A percentile compares a stretch with the other conserved stretches of the same genome.
Evolutionary conservation across 2,797 vertebrate genomes (phyloP).

Genomic region (Protonibea diacanthus): DNA sequence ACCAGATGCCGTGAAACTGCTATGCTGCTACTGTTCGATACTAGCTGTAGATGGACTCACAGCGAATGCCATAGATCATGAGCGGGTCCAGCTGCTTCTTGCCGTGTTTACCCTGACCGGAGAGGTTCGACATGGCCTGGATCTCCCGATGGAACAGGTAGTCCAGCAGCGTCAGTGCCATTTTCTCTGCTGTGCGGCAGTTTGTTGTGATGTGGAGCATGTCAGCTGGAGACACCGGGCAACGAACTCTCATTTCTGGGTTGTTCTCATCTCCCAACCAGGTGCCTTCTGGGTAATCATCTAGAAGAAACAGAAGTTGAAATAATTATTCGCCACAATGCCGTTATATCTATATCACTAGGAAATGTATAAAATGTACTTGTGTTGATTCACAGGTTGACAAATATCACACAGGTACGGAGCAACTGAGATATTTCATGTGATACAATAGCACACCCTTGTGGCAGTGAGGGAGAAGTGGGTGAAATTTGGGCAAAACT

Average conservation of each 20-base stretch:
- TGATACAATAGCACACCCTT: constrained; percentile 71
- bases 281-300: constrained; percentile 95
- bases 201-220: constrained; percentile 98
- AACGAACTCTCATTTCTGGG: constrained; percentile 95
- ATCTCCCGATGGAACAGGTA: constrained; percentile 98
- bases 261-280: constrained; percentile 98
- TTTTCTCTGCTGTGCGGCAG: constrained; percentile 98
- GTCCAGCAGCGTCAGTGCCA: constrained; percentile 96
- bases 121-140: constrained; percentile 98
- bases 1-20: background rate
- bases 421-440: background rate
- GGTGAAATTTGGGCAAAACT: background rate
- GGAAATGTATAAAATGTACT: background rate
- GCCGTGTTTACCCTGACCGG: constrained; percentile 97
- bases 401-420: background rate
- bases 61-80: constrained; percentile 98
- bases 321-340: constrained; percentile 14
- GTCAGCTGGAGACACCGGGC: constrained; percentile 93
- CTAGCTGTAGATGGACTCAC: constrained; percentile 85
- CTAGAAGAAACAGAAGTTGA: constrained; percentile 74
- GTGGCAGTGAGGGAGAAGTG: constrained; percentile 63
- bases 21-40: background rate
- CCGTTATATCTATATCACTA: no score
- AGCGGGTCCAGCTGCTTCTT: constrained; percentile 99
- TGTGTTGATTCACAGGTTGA: constrained; percentile 19